Percentiles rank a stretch among this genome's conserved stretches.
Conservation (phyloP, 2,797 vertebrate genomes). For the Enteromius afrohamiltoni region DNA sequence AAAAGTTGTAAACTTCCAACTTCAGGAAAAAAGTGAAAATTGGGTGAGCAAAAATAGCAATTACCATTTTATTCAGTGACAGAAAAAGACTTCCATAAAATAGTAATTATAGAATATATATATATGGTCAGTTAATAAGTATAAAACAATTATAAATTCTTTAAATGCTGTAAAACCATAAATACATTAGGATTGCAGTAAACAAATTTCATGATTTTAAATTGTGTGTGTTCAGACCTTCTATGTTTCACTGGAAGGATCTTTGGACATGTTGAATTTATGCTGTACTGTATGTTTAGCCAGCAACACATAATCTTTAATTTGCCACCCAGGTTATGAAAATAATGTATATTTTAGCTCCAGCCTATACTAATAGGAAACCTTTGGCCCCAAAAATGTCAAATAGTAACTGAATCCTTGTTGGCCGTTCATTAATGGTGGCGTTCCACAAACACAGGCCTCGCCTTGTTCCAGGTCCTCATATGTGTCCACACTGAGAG, state of each 20-base stretch:
- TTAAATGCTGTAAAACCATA: not conserved
- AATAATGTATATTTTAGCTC: slow-evolving; percentile 37
- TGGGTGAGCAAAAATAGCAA: too few relatives aligned
- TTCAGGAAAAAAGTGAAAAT: too few relatives aligned
- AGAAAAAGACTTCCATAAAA: not conserved
- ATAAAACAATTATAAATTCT: not conserved
- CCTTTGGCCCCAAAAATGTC: slow-evolving; percentile 61
- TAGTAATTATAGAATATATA: not conserved
- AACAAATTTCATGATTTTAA: not conserved
- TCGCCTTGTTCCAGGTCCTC: slow-evolving; percentile 64
- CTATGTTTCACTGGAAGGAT: not conserved
- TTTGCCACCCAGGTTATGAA: slow-evolving; percentile 42
- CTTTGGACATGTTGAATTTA: slow-evolving; percentile 12
- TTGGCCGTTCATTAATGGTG: slow-evolving; percentile 73
- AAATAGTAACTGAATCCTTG: slow-evolving; percentile 67
- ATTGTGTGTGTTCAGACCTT: not conserved
- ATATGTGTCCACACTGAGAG: slow-evolving; percentile 64
- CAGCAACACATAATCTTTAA: slow-evolving; percentile 36
- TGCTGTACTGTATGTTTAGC: slow-evolving; percentile 19
- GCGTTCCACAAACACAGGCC: slow-evolving; percentile 72
- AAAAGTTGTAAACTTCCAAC: not conserved
- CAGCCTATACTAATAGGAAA: slow-evolving; percentile 43
- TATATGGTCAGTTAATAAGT: not conserved
- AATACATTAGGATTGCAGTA: not conserved
- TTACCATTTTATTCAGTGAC: not conserved